Conservation (phyloP, 2,797 vertebrate species). For the Diglossa cyanea region DNA sequence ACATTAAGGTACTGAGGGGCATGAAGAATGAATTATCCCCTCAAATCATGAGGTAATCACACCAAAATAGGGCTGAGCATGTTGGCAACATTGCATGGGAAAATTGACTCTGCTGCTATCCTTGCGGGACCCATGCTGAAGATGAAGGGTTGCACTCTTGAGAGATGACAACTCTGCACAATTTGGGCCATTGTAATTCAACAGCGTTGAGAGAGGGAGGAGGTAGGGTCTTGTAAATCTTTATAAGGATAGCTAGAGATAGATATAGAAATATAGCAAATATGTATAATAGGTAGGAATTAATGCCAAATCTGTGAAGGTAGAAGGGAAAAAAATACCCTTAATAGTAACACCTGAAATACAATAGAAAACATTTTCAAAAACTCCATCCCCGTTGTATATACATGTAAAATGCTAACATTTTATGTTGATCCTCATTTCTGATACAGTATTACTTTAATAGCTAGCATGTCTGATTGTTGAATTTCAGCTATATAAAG, state of each 20-base stretch:
- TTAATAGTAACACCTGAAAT: not conserved
- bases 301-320: not conserved
- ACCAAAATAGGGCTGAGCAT: conserved; percentile 19
- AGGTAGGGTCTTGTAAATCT: not conserved
- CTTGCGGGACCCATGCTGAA: not conserved
- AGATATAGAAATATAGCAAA: not conserved
- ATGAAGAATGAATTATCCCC: conserved; percentile 47
- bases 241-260: not conserved
- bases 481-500: not conserved
- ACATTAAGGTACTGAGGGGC: conserved; percentile 40
- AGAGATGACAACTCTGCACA: not conserved
- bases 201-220: not conserved
- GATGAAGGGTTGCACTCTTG: conserved; percentile 1
- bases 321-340: not conserved
- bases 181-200: conserved; percentile 5
- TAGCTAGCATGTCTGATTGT: not conserved
- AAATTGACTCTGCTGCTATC: conserved; percentile 39
- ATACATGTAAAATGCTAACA: not conserved
- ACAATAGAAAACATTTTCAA: not conserved
- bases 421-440: not conserved
- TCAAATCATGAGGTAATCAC: conserved; percentile 55
- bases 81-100: conserved; percentile 47
- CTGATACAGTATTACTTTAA: not conserved
- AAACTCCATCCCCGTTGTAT: not conserved
- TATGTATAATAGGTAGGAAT: not conserved